phyloP scores from a whole-genome alignment of 2,113 vertebrate genomes.

The Chrysemys picta region DNA sequence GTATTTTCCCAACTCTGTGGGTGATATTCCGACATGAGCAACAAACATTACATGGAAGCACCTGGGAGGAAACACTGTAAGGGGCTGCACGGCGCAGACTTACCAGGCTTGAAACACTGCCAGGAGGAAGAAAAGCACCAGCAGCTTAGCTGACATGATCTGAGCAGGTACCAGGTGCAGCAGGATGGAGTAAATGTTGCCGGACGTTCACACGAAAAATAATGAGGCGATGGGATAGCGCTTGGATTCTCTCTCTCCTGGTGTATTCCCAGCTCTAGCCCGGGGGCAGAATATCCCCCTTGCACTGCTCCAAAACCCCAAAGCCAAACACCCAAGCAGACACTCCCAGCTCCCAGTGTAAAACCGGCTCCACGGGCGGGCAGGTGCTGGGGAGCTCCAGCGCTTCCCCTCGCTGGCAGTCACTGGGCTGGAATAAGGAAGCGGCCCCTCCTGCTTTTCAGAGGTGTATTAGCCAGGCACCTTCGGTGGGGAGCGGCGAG shows the following conservation, averaged over 20 bases:
- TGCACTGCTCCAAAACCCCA: neutral
- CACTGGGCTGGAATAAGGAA: conserved; percentile 18
- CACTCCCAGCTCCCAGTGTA: conserved; percentile 71
- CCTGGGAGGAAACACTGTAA: neutral
- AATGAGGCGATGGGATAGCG: conserved; percentile 1
- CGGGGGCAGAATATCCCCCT: conserved; percentile 19
- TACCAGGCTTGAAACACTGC: conserved; percentile 88
- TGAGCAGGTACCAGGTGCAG: conserved; percentile 63
- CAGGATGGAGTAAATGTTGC: conserved; percentile 34
- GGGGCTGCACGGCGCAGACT: conserved; percentile 70
- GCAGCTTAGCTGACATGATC: conserved; percentile 86
- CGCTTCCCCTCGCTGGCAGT: conserved; percentile 11
- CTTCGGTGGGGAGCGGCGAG: neutral
- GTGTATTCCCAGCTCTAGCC: conserved; percentile 19
- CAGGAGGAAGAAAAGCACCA: conserved; percentile 84
- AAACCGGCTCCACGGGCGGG: conserved; percentile 51
- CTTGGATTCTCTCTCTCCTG: neutral
- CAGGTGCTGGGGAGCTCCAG: conserved; percentile 48
- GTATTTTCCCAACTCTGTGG: neutral
- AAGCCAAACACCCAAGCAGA: conserved; percentile 22
- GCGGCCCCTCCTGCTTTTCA: conserved; percentile 61
- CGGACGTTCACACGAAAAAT: conserved; percentile 10
- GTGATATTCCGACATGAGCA: neutral
- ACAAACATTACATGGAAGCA: neutral
- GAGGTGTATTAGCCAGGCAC: conserved; percentile 44